A percentile compares a stretch with the other conserved stretches of the same genome.
Evolutionary conservation across 2,113 vertebrate genomes (phyloP).

Genomic region (Lutjanus erythropterus): DNA sequence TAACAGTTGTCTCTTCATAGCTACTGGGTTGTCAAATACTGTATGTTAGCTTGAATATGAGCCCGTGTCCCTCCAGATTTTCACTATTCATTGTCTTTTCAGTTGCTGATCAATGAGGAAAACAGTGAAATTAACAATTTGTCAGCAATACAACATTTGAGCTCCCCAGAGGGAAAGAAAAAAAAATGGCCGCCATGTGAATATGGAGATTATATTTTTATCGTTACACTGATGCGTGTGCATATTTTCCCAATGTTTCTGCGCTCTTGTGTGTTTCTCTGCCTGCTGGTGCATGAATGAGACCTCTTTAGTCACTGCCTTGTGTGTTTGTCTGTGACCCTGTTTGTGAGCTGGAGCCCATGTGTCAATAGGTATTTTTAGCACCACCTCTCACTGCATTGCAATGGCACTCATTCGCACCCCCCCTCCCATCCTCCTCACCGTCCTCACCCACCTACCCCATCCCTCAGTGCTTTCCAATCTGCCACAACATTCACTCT

Average conservation of each 20-base stretch:
- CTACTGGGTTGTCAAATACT: too few relatives aligned
- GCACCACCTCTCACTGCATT: slow-evolving; percentile 83
- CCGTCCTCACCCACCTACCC: slow-evolving; percentile 21
- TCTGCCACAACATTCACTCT: slow-evolving; percentile 75
- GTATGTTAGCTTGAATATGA: too few relatives aligned
- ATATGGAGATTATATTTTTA: too few relatives aligned
- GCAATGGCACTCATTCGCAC: slow-evolving; percentile 85
- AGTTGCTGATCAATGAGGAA: too few relatives aligned
- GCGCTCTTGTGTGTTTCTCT: slow-evolving; percentile 24
- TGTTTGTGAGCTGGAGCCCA: slow-evolving; percentile 78
- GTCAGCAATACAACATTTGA: too few relatives aligned
- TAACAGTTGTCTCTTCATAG: too few relatives aligned
- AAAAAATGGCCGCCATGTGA: too few relatives aligned
- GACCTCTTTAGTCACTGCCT: slow-evolving; percentile 54
- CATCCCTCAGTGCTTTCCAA: slow-evolving; percentile 35
- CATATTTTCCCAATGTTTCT: slow-evolving; percentile 12
- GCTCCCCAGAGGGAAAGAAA: too few relatives aligned
- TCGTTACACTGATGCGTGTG: slow-evolving; percentile 2
- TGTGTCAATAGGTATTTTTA: slow-evolving; percentile 88
- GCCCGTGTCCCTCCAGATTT: too few relatives aligned
- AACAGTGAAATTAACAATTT: too few relatives aligned
- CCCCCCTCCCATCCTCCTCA: slow-evolving; percentile 32
- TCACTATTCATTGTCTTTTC: too few relatives aligned
- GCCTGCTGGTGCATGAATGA: slow-evolving; percentile 60
- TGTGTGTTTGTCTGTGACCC: slow-evolving; percentile 78